Percentiles rank a stretch among this genome's conserved stretches.
These are phyloP conservation scores for Synanthedon myopaeformis DNA, from an alignment of 2,888 invertebrate species.

Conservation along the genomic window DNA sequence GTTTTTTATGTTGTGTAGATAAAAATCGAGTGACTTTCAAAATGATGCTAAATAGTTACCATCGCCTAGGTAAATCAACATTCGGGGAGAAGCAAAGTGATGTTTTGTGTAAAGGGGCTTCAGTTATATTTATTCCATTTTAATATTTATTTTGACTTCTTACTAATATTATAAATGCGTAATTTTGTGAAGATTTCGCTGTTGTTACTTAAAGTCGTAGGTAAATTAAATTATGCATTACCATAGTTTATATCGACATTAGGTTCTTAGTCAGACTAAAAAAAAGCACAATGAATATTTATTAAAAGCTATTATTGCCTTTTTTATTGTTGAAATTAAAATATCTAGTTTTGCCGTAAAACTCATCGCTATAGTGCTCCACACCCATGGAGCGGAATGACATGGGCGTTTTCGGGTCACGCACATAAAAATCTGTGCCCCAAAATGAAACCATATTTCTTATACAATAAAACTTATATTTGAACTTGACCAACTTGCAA, in stretches of 20 bases:
- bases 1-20: background rate
- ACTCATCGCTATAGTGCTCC: conserved; percentile 24
- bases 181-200: no score
- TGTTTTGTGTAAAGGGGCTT: no score
- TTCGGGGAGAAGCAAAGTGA: no score
- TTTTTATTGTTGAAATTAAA: conserved; percentile 7
- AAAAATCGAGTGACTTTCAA: no score
- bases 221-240: no score
- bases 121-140: no score
- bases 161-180: background rate
- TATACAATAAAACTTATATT: conserved; percentile 29
- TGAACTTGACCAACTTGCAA: conserved; percentile 9
- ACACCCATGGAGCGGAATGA: conserved; percentile 46
- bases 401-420: conserved; percentile 51
- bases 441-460: conserved; percentile 23
- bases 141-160: no score
- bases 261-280: background rate
- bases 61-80: no score
- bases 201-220: no score
- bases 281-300: background rate
- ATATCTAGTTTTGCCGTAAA: conserved; percentile 12
- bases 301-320: background rate
- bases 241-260: no score
- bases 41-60: no score
- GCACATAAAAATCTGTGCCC: conserved; percentile 25